phyloP scores from a whole-genome alignment of 2,113 vertebrate genomes.

The Myxocyprinus asiaticus region DNA sequence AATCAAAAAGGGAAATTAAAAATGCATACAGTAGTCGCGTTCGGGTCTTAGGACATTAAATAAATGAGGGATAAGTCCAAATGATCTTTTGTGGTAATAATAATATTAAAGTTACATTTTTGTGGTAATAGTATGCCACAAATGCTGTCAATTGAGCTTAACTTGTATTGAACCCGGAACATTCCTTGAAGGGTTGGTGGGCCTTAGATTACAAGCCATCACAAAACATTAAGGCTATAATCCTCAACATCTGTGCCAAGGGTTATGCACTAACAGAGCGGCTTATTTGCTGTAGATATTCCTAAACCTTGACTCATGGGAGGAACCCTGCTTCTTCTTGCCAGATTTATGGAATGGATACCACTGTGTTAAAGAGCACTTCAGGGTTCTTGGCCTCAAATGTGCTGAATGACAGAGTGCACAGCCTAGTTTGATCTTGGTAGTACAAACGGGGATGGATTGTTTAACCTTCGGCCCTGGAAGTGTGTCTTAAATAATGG shows the following conservation, averaged over 20 bases:
- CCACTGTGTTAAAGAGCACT: not conserved
- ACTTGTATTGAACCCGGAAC: too few relatives aligned
- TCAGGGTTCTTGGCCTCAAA: constrained; percentile 7
- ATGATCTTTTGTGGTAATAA: too few relatives aligned
- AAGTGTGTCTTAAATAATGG: constrained; percentile 12
- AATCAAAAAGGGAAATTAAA: too few relatives aligned
- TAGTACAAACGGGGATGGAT: constrained; percentile 12
- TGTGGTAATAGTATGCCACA: too few relatives aligned
- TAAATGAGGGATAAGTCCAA: too few relatives aligned
- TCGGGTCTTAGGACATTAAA: too few relatives aligned
- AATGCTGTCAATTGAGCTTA: too few relatives aligned
- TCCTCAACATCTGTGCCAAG: not conserved
- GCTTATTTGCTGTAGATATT: constrained; percentile 9
- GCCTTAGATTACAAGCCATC: not conserved
- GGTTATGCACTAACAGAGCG: constrained; percentile 23
- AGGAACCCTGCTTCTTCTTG: not conserved
- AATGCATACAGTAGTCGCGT: too few relatives aligned
- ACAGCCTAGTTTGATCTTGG: not conserved
- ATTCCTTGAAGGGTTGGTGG: too few relatives aligned
- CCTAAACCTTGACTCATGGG: not conserved
- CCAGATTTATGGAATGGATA: not conserved
- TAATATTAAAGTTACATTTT: too few relatives aligned
- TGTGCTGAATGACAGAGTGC: not conserved
- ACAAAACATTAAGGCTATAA: constrained; percentile 4
- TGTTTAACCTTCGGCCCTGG: constrained; percentile 30